Evolutionary conservation across 2,888 invertebrate species (phyloP).

Genomic region (Blastobasis adustella): DNA sequence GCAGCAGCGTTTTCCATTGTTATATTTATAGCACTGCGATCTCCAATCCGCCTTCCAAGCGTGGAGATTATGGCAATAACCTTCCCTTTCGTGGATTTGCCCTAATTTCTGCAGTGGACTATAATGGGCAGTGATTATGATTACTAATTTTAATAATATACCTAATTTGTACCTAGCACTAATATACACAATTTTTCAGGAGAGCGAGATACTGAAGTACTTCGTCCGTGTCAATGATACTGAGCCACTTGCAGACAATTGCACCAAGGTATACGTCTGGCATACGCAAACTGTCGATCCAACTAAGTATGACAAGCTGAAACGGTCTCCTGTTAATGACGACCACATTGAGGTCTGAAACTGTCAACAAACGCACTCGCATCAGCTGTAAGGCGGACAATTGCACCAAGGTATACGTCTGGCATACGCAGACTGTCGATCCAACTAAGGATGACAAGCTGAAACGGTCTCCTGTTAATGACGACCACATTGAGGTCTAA

Average conservation of each 20-base stretch:
- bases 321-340: conserved; percentile 49
- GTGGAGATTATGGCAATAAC: too few species aligned
- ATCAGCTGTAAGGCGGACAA: too few species aligned
- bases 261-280: conserved; percentile 98
- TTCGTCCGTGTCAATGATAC: conserved; percentile 83
- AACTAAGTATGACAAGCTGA: conserved; percentile 77
- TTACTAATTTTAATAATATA: too few species aligned
- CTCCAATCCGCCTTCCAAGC: too few species aligned
- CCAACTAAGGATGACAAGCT: conserved; percentile 80
- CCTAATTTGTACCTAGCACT: too few species aligned
- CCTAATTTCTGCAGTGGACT: too few species aligned
- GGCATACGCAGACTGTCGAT: conserved; percentile 98
- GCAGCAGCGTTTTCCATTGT: too few species aligned
- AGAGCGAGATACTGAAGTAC: conserved; percentile 87
- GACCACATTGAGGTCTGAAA: conserved; percentile 59
- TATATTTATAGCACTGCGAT: too few species aligned
- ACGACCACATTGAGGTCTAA: conserved; percentile 62
- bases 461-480: conserved; percentile 53
- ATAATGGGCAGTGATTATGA: too few species aligned
- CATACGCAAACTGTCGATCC: conserved; percentile 97
- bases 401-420: conserved; percentile 96
- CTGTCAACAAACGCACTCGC: too few species aligned
- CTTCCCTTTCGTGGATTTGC: too few species aligned
- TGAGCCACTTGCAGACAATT: conserved; percentile 93
- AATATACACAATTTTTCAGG: conserved; percentile 50